Conservation (phyloP, 2,888 invertebrate genomes). For the Mechanitis messenoides region DNA sequence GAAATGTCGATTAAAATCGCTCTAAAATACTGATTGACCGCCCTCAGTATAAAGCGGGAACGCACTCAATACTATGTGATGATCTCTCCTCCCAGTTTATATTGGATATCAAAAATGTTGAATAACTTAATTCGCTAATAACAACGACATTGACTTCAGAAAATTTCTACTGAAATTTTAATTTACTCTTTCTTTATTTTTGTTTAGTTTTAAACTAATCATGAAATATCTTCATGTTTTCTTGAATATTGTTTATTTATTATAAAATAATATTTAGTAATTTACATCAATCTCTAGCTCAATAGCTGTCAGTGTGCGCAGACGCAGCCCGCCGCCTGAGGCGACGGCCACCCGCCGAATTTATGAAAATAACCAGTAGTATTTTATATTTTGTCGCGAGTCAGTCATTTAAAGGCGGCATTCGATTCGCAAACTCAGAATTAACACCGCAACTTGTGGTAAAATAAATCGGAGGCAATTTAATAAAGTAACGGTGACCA, state of each 20-base stretch:
- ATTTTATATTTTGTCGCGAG: constrained; percentile 33
- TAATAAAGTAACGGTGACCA: constrained; percentile 1
- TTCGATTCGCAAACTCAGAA: constrained; percentile 12
- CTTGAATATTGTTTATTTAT: constrained; percentile 22
- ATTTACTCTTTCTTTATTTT: too few relatives aligned
- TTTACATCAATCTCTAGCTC: background rate
- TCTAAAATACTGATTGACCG: constrained; percentile 45
- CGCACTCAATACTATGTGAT: constrained; percentile 1
- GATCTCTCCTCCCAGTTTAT: background rate
- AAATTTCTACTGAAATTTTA: too few relatives aligned
- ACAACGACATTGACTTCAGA: too few relatives aligned
- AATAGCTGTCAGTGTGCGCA: constrained; percentile 24
- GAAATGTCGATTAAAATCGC: constrained; percentile 47
- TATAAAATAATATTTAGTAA: background rate
- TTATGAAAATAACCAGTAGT: constrained; percentile 51
- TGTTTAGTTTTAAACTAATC: too few relatives aligned
- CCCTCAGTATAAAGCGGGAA: constrained; percentile 34
- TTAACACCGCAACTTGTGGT: constrained; percentile 9
- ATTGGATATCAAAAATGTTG: background rate
- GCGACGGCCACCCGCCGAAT: constrained; percentile 47
- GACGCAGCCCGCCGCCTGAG: constrained; percentile 31
- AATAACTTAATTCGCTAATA: background rate
- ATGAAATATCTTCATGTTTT: too few relatives aligned
- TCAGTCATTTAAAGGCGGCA: constrained; percentile 22
- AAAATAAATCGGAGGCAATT: constrained; percentile 17